phyloP scores from a whole-genome alignment of 2,888 invertebrate genomes.

The Meliscaeva auricollis region DNA sequence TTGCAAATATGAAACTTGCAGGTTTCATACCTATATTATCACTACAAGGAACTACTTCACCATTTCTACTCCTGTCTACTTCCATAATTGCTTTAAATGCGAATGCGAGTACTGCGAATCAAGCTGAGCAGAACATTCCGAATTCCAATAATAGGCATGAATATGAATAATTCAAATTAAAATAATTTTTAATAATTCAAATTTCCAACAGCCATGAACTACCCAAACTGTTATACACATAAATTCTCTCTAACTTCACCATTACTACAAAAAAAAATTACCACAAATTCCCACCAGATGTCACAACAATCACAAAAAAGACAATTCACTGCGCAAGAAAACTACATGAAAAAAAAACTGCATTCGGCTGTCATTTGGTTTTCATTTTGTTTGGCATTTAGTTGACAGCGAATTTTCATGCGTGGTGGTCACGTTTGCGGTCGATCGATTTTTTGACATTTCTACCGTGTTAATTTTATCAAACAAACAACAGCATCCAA shows the following conservation, averaged over 20 bases:
- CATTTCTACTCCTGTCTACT: no score
- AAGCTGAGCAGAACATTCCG: no score
- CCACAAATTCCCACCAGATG: background rate
- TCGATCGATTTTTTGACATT: slow-evolving; percentile 75
- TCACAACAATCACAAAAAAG: background rate
- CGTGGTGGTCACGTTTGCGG: slow-evolving; percentile 77
- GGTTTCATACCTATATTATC: no score
- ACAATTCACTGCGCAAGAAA: slow-evolving; percentile 19
- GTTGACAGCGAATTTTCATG: slow-evolving; percentile 78
- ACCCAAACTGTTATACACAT: slow-evolving; percentile 59
- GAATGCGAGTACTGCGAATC: no score
- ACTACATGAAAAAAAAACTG: slow-evolving; percentile 9
- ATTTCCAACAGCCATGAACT: background rate
- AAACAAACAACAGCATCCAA: slow-evolving; percentile 10
- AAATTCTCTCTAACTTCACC: slow-evolving; percentile 49
- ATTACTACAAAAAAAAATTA: background rate
- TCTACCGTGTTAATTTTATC: slow-evolving; percentile 53
- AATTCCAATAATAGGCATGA: no score
- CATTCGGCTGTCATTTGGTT: slow-evolving; percentile 73
- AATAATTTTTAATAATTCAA: slow-evolving; percentile 2
- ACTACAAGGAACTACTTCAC: no score
- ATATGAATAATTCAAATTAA: no score
- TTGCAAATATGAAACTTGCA: no score
- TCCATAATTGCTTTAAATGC: no score
- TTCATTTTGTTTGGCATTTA: slow-evolving; percentile 78